Evolutionary conservation across 2,888 invertebrate genomes (phyloP), one percentile per base, ranked within the genome.

Genomic region (Meteorus colon): DNA sequence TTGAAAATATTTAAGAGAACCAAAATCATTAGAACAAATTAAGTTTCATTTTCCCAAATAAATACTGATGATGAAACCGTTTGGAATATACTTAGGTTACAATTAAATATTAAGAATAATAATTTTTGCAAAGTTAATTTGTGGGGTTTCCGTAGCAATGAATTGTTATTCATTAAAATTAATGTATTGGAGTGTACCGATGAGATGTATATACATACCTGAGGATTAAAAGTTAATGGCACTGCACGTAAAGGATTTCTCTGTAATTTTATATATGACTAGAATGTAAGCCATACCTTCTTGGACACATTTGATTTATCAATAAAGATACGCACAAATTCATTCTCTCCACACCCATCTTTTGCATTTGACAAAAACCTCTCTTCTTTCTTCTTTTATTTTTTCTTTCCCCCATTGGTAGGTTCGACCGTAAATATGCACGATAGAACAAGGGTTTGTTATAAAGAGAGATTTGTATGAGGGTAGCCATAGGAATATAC

Each of bases 271-370:
- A n/a, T 55, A 24, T 55, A 55, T 55, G 55, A 55, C 55, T 24
- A 19, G 8, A 55, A 55, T 55, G 19, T 55, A 55, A 55, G 5
- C 55, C 55, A 55, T 55, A 55, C 19, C 19, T 6, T 55, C 19
- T 55, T 55, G 48, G 55, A 6, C 19, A 8, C 24, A 6, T 55
- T 24, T 55, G 55, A 55, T 55, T 55, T 55, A 55, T 55, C 55
- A 55, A 55, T 55, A 24, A 55, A 55, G 55, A 55, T 55, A 55
- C 55, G 55, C 24, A 55, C 55, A 24, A 55, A 55, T 55, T 55
- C 24, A 8, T 55, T 55, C 10, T 24, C 55, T 19, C 24, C 19
- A 55, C 55, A 55, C 55, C 55, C 55, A 55, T 55, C 55, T 55
- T 55, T 55, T 55, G 55, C 55, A 19, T 55, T 55, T 55, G 19